A percentile compares a stretch with the other conserved stretches of the same genome.
Evolutionary conservation across 2,888 invertebrate genomes (phyloP).

Genomic region (Lithophane socia): DNA sequence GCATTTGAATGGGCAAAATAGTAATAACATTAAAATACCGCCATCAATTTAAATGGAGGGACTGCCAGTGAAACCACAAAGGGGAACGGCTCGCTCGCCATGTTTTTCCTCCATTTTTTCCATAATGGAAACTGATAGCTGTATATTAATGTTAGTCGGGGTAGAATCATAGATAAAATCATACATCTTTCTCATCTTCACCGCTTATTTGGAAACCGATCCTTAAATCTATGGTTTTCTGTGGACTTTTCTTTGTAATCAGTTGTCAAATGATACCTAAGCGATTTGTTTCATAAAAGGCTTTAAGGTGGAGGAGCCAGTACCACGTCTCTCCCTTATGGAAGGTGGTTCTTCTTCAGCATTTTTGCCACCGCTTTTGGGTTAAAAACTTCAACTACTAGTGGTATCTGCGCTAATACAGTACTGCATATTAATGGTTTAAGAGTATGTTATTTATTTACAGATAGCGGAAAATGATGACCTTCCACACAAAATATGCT

Average conservation of each 20-base stretch:
- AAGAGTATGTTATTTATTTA: slow-evolving; percentile 64
- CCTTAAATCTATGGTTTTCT: background rate
- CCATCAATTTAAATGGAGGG: background rate
- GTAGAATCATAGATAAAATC: too few species aligned
- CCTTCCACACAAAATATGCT: slow-evolving; percentile 89
- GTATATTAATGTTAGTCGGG: background rate
- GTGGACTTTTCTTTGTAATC: background rate
- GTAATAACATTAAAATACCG: background rate
- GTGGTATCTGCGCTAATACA: background rate
- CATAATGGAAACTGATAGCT: too few species aligned
- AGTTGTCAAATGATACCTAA: background rate
- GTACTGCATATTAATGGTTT: slow-evolving; percentile 3
- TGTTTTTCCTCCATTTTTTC: background rate
- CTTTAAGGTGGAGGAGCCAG: background rate
- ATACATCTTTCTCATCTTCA: background rate
- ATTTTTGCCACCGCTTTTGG: background rate
- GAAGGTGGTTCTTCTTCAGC: background rate
- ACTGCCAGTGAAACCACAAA: background rate
- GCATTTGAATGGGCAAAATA: background rate
- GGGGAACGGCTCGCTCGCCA: background rate
- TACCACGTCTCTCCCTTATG: background rate
- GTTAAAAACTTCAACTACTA: background rate
- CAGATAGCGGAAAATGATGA: slow-evolving; percentile 88
- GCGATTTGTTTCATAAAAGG: background rate
- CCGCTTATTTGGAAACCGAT: background rate